These are phyloP conservation scores for Solenodon paradoxus DNA, from an alignment of 2,113 vertebrate species.

Conservation along the genomic window DNA sequence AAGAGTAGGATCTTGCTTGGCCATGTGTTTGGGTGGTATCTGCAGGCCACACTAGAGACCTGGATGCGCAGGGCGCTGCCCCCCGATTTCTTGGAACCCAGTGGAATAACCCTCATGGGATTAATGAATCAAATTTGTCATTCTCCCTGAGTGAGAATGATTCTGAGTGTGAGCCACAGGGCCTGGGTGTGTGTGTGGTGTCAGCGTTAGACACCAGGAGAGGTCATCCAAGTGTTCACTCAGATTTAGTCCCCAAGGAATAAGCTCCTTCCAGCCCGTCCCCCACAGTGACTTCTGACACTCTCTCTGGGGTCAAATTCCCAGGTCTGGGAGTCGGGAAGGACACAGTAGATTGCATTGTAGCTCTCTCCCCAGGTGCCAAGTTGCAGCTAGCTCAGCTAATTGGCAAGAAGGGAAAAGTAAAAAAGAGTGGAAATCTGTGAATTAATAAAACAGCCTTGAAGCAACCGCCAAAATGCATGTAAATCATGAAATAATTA, in stretches of 20 bases:
- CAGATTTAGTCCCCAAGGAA: background rate
- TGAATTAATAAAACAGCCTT: conserved; percentile 70
- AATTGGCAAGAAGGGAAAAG: conserved; percentile 65
- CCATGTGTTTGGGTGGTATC: background rate
- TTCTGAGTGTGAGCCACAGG: background rate
- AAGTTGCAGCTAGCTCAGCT: conserved; percentile 33
- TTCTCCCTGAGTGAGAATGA: background rate
- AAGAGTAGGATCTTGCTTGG: background rate
- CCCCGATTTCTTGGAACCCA: background rate
- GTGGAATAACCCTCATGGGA: background rate
- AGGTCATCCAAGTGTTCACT: background rate
- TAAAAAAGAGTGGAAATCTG: conserved; percentile 70
- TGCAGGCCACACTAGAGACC: background rate
- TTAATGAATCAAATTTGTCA: background rate
- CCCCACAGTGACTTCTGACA: background rate
- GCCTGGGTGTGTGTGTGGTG: background rate
- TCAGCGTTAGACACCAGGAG: background rate
- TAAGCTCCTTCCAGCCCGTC: background rate
- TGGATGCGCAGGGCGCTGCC: background rate
- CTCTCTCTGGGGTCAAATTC: background rate
- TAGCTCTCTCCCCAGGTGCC: conserved; percentile 21
- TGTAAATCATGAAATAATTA: conserved; percentile 70
- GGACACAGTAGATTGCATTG: background rate
- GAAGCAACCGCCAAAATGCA: conserved; percentile 59
- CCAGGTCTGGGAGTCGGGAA: background rate